Percentiles rank a stretch among this genome's conserved stretches.
phyloP scores from a whole-genome alignment of 2,113 vertebrate species.

The Mobula hypostoma region DNA sequence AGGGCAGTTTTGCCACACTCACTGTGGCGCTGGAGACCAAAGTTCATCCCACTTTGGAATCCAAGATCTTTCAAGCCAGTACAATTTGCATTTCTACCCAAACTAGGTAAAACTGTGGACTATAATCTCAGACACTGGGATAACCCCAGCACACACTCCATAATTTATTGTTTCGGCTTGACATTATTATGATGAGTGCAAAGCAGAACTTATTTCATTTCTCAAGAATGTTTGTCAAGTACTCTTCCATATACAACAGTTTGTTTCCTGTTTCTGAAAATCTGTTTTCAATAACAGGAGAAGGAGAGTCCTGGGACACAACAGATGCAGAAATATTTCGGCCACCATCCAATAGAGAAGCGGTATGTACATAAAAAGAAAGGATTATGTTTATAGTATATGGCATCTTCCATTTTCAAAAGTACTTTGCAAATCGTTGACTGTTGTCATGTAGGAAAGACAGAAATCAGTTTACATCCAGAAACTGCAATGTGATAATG shows the following conservation, averaged over 20 bases:
- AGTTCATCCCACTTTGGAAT: too few species aligned
- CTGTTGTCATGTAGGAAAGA: not conserved
- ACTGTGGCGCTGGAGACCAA: too few species aligned
- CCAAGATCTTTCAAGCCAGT: too few species aligned
- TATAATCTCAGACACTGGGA: too few species aligned
- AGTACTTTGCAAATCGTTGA: not conserved
- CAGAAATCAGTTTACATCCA: not conserved
- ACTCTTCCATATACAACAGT: not conserved
- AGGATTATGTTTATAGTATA: not conserved
- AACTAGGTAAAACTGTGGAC: too few species aligned
- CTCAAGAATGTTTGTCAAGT: not conserved
- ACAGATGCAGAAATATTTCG: slow-evolving; percentile 62
- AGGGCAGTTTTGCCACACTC: too few species aligned
- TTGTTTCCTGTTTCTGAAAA: not conserved
- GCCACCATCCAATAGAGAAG: slow-evolving; percentile 71
- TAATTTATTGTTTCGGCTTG: not conserved
- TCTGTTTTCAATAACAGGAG: slow-evolving; percentile 50
- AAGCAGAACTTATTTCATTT: not conserved
- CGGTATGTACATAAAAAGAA: slow-evolving; percentile 54
- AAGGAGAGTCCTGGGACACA: slow-evolving; percentile 66
- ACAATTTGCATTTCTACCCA: too few species aligned
- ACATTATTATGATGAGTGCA: not conserved
- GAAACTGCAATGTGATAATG: not conserved
- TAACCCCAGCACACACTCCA: too few species aligned
- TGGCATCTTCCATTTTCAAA: not conserved